Conservation (phyloP, 2,888 invertebrate species). For the Pterostichus niger region DNA sequence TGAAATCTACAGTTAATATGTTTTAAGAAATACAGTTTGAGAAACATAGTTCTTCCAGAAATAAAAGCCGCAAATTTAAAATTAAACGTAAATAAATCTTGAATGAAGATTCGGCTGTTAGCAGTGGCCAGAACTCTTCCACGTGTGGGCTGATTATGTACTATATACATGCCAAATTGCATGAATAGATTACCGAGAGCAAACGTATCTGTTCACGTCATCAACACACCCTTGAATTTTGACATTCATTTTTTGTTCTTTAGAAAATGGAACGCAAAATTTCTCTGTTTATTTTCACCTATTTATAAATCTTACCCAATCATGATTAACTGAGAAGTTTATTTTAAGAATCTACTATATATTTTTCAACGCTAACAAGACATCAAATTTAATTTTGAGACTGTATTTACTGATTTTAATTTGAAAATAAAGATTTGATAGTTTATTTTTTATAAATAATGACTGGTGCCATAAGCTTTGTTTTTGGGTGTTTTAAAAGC, state of each 20-base stretch:
- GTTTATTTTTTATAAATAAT: no score
- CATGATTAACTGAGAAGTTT: slow-evolving; percentile 3
- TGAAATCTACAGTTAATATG: no score
- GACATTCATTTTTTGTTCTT: slow-evolving; percentile 37
- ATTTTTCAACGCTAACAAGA: background rate
- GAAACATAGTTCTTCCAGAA: background rate
- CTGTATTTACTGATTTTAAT: no score
- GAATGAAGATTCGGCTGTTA: slow-evolving; percentile 7
- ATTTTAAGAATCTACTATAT: background rate
- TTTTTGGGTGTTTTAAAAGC: no score
- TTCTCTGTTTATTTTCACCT: slow-evolving; percentile 30
- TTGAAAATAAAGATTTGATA: no score
- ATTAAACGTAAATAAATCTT: slow-evolving; percentile 22
- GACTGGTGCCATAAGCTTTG: no score
- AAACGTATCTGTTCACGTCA: background rate
- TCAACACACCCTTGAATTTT: slow-evolving; percentile 50
- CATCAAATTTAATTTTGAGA: background rate
- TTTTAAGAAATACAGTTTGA: no score
- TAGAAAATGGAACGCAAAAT: slow-evolving; percentile 18
- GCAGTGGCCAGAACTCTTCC: slow-evolving; percentile 19
- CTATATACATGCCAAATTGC: slow-evolving; percentile 24
- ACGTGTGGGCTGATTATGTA: slow-evolving; percentile 16
- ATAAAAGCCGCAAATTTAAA: slow-evolving; percentile 32
- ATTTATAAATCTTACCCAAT: slow-evolving; percentile 1
- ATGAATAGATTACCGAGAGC: slow-evolving; percentile 2